Conservation (phyloP, 1,140 invertebrate species). For the Apis cerana region DNA sequence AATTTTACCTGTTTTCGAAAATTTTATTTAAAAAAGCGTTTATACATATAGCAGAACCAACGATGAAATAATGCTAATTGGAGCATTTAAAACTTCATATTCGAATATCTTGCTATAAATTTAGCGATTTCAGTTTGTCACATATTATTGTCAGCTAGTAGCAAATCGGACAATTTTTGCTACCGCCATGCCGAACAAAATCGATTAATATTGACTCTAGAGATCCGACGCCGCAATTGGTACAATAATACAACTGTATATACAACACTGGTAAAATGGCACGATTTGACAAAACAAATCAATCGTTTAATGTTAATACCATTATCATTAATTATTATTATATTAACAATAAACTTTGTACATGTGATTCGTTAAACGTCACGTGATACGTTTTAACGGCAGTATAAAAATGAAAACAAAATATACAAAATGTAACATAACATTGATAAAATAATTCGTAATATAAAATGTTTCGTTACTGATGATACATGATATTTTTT, state of each 20-base stretch:
- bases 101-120: slow-evolving; percentile 36
- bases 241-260: slow-evolving; percentile 64
- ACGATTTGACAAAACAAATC: slow-evolving; percentile 67
- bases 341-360: slow-evolving; percentile 77
- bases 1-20: background rate
- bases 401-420: slow-evolving; percentile 70
- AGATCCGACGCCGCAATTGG: slow-evolving; percentile 47
- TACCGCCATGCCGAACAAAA: slow-evolving; percentile 61
- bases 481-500: slow-evolving; percentile 4
- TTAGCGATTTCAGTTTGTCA: slow-evolving; percentile 45
- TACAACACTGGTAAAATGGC: slow-evolving; percentile 72
- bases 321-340: slow-evolving; percentile 54
- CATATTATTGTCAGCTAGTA: slow-evolving; percentile 69
- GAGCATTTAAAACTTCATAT: background rate
- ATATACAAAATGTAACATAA: slow-evolving; percentile 65
- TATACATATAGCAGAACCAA: background rate
- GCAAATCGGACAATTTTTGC: slow-evolving; percentile 59
- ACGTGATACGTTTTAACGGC: slow-evolving; percentile 63
- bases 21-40: background rate
- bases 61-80: slow-evolving; percentile 33
- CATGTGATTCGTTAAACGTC: slow-evolving; percentile 69
- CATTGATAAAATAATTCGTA: slow-evolving; percentile 40
- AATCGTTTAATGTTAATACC: slow-evolving; percentile 54
- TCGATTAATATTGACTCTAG: slow-evolving; percentile 59
- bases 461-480: slow-evolving; percentile 28